phyloP scores from a whole-genome alignment of 35 echinoderm and acorn worm genomes.

The Holothuria glaberrima region DNA sequence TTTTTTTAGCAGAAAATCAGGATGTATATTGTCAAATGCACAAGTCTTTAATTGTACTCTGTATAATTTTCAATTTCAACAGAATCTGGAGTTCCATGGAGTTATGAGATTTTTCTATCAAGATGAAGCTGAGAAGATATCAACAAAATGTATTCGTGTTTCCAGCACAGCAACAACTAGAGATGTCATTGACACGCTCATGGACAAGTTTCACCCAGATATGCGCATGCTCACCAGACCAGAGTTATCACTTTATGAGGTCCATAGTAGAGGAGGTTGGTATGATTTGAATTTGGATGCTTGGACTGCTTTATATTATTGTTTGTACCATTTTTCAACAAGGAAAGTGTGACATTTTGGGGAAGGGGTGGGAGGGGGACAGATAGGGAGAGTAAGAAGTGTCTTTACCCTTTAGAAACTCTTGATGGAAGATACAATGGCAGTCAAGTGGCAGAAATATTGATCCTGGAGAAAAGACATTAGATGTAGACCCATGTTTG shows the following conservation, averaged over 20 bases:
- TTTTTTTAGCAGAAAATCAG: too few relatives aligned
- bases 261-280: conserved; percentile 76
- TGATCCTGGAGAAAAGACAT: too few relatives aligned
- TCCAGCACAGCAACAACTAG: conserved; percentile 87
- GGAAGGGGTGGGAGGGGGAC: too few relatives aligned
- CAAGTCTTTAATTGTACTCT: too few relatives aligned
- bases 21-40: background rate
- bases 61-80: background rate
- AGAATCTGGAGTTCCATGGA: conserved; percentile 96
- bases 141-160: conserved; percentile 95
- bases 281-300: background rate
- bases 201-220: conserved; percentile 98
- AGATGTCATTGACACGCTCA: conserved; percentile 82
- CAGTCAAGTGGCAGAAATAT: too few relatives aligned
- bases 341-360: too few relatives aligned
- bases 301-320: too few relatives aligned
- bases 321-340: too few relatives aligned
- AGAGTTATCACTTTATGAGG: conserved; percentile 79
- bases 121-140: conserved; percentile 78
- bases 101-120: conserved; percentile 99
- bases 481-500: too few relatives aligned
- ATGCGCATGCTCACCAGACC: conserved; percentile 94
- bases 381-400: too few relatives aligned
- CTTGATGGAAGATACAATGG: too few relatives aligned
- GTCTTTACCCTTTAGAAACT: too few relatives aligned